Percentiles rank a stretch among this genome's conserved stretches.
These are phyloP conservation scores for Taxidea taxus DNA, from an alignment of 2,113 vertebrate genomes.

Conservation along the genomic window DNA sequence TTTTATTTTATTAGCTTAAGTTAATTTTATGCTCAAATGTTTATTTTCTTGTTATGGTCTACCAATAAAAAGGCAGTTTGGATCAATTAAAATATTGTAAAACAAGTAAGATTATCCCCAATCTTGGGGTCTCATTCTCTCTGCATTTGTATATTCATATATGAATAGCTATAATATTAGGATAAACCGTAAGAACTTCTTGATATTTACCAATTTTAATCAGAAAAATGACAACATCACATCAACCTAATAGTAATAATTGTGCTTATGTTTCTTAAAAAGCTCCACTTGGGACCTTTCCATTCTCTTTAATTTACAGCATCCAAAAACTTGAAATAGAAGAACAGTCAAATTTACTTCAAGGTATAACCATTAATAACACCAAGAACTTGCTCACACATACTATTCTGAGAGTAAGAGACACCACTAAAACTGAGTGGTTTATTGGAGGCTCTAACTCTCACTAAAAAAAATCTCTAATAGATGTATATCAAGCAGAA, in stretches of 20 bases:
- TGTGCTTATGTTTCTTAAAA: neutral
- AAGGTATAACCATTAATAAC: neutral
- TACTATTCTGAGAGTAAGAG: neutral
- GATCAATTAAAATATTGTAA: neutral
- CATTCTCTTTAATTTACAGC: neutral
- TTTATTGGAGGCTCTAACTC: neutral
- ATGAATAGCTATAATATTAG: neutral
- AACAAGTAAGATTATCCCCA: neutral
- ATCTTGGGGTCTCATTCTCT: neutral
- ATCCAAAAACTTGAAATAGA: neutral
- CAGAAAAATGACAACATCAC: neutral
- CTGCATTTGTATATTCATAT: neutral
- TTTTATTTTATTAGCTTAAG: neutral
- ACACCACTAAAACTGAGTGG: neutral
- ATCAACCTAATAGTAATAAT: neutral
- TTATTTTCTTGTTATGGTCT: neutral
- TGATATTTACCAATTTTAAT: neutral
- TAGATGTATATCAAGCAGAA: neutral
- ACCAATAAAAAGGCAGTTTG: neutral
- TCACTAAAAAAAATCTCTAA: neutral
- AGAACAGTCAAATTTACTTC: constrained; percentile 7
- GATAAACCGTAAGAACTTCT: neutral
- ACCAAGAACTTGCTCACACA: neutral
- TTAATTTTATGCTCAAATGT: constrained; percentile 13
- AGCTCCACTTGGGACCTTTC: neutral